These are phyloP conservation scores for Oryzias celebensis DNA, from an alignment of 2,113 vertebrate species.

Conservation along the genomic window DNA sequence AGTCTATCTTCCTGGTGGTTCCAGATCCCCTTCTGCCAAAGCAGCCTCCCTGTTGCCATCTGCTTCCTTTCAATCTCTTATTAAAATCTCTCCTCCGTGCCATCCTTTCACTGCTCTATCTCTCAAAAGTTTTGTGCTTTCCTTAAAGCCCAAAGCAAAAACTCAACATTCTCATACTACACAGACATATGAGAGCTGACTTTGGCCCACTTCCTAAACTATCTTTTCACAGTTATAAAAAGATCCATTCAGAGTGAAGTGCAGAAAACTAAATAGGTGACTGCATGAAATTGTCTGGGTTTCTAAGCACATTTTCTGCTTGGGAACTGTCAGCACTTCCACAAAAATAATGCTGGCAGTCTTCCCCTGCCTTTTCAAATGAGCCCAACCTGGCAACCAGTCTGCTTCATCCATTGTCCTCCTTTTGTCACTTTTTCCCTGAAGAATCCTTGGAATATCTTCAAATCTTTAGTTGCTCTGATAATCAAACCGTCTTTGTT, in stretches of 20 bases:
- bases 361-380: slow-evolving; percentile 2
- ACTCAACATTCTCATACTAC: slow-evolving; percentile 5
- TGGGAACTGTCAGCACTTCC: slow-evolving; percentile 37
- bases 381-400: slow-evolving; percentile 13
- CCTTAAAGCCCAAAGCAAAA: not conserved
- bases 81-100: not conserved
- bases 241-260: slow-evolving; percentile 34
- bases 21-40: not conserved
- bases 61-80: not conserved
- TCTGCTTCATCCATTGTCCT: slow-evolving; percentile 8
- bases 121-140: slow-evolving; percentile 6
- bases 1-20: not conserved
- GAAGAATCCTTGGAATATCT: not conserved
- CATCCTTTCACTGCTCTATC: not conserved
- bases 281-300: slow-evolving; percentile 25
- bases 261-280: slow-evolving; percentile 47
- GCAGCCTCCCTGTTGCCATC: not conserved
- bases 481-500: not conserved
- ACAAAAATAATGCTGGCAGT: slow-evolving; percentile 27
- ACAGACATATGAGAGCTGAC: slow-evolving; percentile 4
- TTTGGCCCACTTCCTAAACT: slow-evolving; percentile 48
- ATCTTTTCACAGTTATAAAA: slow-evolving; percentile 39
- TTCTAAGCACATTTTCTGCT: slow-evolving; percentile 61
- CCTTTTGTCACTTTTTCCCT: not conserved
- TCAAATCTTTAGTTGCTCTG: not conserved